Conservation (phyloP, 2,797 vertebrate species). For the Eulemur coronatus region DNA sequence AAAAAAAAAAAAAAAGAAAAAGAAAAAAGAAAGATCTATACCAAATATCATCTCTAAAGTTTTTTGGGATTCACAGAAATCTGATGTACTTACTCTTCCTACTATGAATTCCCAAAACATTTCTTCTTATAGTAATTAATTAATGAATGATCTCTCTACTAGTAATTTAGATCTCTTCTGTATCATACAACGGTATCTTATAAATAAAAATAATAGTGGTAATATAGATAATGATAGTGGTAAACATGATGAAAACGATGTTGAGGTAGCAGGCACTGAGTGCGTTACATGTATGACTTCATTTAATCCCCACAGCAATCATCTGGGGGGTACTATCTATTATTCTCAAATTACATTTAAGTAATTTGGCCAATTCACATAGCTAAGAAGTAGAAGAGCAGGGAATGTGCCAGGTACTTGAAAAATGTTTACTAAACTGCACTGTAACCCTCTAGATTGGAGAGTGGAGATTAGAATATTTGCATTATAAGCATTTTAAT, state of each 20-base stretch:
- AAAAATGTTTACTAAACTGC: not conserved
- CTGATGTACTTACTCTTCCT: not conserved
- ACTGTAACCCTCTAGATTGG: not conserved
- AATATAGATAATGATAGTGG: not conserved
- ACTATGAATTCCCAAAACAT: not conserved
- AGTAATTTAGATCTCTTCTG: not conserved
- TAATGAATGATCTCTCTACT: not conserved
- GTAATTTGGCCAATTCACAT: not conserved
- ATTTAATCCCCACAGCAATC: not conserved
- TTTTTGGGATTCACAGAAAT: not conserved
- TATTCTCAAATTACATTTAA: not conserved
- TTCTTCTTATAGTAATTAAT: not conserved
- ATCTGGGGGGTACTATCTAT: not conserved
- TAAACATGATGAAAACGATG: not conserved
- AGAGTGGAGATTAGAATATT: not conserved
- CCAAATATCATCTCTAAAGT: not conserved
- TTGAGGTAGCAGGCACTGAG: not conserved
- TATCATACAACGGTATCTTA: not conserved
- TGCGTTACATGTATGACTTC: not conserved
- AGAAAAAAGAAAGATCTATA: not conserved
- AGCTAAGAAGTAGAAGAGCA: not conserved
- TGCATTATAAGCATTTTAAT: not conserved
- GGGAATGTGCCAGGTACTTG: not conserved
- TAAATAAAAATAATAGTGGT: not conserved
- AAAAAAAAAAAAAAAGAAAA: not conserved